phyloP scores from a whole-genome alignment of 1,140 invertebrate genomes.

The Macrotrachela quadricornifera region DNA sequence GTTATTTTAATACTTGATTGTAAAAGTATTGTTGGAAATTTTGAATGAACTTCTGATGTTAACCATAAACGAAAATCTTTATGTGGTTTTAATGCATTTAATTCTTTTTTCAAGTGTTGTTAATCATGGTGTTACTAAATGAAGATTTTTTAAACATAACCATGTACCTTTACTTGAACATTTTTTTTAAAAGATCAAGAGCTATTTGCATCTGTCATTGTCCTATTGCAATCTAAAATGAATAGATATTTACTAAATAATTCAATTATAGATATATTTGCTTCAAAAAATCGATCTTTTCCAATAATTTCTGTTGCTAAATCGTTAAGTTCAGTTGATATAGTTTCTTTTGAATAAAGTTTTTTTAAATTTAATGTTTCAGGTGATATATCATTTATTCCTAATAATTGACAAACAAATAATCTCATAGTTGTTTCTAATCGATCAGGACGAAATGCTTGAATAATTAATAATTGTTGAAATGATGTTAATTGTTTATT shows the following conservation, averaged over 20 bases:
- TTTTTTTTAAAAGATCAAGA: conserved; percentile 33
- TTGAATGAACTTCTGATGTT: conserved; percentile 44
- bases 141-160: conserved; percentile 66
- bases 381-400: conserved; percentile 40
- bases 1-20: conserved; percentile 54
- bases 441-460: conserved; percentile 58
- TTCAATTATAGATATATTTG: conserved; percentile 14
- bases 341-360: conserved; percentile 37
- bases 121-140: conserved; percentile 57
- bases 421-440: conserved; percentile 45
- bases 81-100: conserved; percentile 39
- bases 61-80: conserved; percentile 51
- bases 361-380: conserved; percentile 39
- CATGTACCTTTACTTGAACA: conserved; percentile 42
- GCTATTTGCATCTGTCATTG: conserved; percentile 47
- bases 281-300: conserved; percentile 38
- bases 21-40: conserved; percentile 42
- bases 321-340: conserved; percentile 41
- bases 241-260: conserved; percentile 12
- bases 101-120: conserved; percentile 46
- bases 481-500: conserved; percentile 44
- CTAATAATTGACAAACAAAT: conserved; percentile 42
- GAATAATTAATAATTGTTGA: conserved; percentile 56
- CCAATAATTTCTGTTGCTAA: conserved; percentile 37
- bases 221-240: conserved; percentile 43